Conservation (phyloP, 2,888 invertebrate species). For the Marronus borbonicus region DNA sequence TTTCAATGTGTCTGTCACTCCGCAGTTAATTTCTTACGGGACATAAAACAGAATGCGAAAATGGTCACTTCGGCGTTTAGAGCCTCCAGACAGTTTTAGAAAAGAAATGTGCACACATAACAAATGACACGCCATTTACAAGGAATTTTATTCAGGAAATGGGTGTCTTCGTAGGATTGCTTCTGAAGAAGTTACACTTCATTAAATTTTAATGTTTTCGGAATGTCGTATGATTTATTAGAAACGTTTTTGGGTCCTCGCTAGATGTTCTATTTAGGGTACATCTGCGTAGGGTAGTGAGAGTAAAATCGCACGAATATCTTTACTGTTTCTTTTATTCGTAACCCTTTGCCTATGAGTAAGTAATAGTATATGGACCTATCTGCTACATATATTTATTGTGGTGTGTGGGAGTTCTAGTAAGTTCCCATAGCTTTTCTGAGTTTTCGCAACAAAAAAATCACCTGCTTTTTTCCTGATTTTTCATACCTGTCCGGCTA, state of each 20-base stretch:
- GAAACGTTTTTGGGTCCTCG: neutral
- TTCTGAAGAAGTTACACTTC: constrained; percentile 15
- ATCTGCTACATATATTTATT: constrained; percentile 2
- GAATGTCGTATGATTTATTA: neutral
- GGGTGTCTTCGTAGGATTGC: neutral
- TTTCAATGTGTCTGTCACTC: constrained; percentile 12
- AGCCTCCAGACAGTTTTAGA: neutral
- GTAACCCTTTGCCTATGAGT: constrained; percentile 8
- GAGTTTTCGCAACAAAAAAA: constrained; percentile 41
- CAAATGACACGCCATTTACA: constrained; percentile 20
- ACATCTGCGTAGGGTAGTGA: neutral
- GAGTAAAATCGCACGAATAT: neutral
- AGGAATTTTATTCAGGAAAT: neutral
- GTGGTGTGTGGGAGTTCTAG: constrained; percentile 31
- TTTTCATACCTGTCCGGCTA: constrained; percentile 42
- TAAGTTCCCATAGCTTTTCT: constrained; percentile 20
- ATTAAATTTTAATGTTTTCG: constrained; percentile 9
- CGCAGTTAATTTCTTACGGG: constrained; percentile 25
- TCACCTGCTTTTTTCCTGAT: constrained; percentile 30
- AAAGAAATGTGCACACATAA: neutral
- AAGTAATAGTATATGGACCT: neutral
- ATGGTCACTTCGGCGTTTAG: constrained; percentile 10
- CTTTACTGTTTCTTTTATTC: neutral
- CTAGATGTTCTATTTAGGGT: neutral
- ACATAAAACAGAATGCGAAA: constrained; percentile 13